Base-by-base conservation (phyloP, 2,888 invertebrate genomes). In the Plebejus melissa region DNA sequence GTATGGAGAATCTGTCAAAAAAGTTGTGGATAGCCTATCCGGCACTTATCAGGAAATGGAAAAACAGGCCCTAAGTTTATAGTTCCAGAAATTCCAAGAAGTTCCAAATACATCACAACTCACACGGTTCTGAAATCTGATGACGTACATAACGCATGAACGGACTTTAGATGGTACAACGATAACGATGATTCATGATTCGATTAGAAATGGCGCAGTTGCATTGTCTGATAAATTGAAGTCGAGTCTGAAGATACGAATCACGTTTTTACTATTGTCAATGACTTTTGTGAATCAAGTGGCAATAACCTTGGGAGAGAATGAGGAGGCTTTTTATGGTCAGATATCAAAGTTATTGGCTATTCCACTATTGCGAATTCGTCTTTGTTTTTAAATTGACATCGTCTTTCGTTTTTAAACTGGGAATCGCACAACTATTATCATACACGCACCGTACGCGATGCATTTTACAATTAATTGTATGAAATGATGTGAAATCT, bases 61-160 rank as follows among this genome's bases (percentile, higher is more conserved):
- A 22, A 22, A 22, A 22, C 22, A 22, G 22, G 22, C 22, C 22
- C 41, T 46, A 9, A 46, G 46, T 46, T 41, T 9, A 2, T 41
- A 9, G 41, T 41, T 46, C 46, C 9, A 46, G 54, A 3, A 54
- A 54, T 16, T 54, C 16, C 16, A 96, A 85, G 83, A 96, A 96
- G 80, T 96, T 96, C 75, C 95, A 94, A 94, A 83, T 96, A 96
- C 0, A 96, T 96, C 76, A 95, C 95, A 84, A 96, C 22, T 22
- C 22, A 22, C 22, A 22, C 22, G 22, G 96, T 77, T 95, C 95
- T 22, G 22, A 22, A 22, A 22, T 22, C 94, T 96, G 85, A 1
- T 82, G 82, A 38, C 38, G 72, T 58, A 58, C 58, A 16, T 6
- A 58, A 58, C 58, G 22, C 58, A 6, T 7, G 13, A 58, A 22